These are phyloP conservation scores for Marasmarcha lunaedactyla DNA, from an alignment of 2,888 invertebrate species.

Conservation along the genomic window DNA sequence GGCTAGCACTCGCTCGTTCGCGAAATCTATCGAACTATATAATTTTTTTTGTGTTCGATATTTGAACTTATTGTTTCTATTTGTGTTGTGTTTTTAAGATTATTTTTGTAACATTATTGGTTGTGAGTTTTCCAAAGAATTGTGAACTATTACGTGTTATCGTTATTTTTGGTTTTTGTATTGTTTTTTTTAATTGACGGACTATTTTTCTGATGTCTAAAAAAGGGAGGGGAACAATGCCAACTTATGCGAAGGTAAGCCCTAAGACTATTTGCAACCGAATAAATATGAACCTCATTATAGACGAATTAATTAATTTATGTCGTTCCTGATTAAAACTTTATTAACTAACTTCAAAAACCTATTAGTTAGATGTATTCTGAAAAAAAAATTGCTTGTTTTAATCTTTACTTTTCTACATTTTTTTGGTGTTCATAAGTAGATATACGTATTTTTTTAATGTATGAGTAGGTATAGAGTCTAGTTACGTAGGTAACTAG, in stretches of 20 bases:
- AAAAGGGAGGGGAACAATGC: conserved; percentile 57
- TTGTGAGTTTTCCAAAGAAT: conserved; percentile 47
- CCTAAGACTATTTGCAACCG: too few relatives aligned
- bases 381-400: too few relatives aligned
- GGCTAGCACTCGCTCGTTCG: conserved; percentile 39
- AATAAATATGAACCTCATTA: too few relatives aligned
- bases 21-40: conserved; percentile 32
- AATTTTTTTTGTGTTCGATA: conserved; percentile 24
- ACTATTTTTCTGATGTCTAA: conserved; percentile 50
- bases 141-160: conserved; percentile 41
- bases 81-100: conserved; percentile 31
- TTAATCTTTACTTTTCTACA: too few relatives aligned
- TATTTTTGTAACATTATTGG: conserved; percentile 20
- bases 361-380: too few relatives aligned
- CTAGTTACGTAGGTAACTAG: too few relatives aligned
- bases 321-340: too few relatives aligned
- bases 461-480: too few relatives aligned
- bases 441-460: too few relatives aligned
- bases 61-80: conserved; percentile 21
- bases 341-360: too few relatives aligned
- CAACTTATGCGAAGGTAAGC: conserved; percentile 56
- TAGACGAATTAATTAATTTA: too few relatives aligned
- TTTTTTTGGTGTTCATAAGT: too few relatives aligned
- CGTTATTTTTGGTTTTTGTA: conserved; percentile 25
- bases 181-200: conserved; percentile 25